Base-by-base conservation (phyloP, 2,888 invertebrate genomes). In the Acanthopleura granulata region DNA sequence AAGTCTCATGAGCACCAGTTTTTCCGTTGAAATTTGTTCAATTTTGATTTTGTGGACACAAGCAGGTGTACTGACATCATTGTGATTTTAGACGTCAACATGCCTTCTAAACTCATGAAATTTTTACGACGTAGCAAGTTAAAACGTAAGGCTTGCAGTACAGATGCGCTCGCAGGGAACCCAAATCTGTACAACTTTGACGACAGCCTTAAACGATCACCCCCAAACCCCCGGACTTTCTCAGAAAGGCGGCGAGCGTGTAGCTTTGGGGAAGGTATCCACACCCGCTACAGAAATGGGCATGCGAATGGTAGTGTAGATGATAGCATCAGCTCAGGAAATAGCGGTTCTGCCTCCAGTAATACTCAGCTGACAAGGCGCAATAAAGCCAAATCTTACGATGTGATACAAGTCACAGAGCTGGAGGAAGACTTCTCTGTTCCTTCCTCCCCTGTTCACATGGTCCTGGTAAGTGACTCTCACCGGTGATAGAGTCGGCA, bases 21-120 rank as follows among this genome's bases (percentile, higher is more conserved):
- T 40, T 40, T 40, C n/a, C n/a, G 40, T 3, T 40, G 3, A 9
- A 40, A 40, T 6, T 40, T 40, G 3, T 40, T 40, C 40, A 40
- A 9, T 40, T 40, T 40, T 40, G 40, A 40, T 40, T 40, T 40
- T 9, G 9, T 40, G 40, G 9, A 40, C 4, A 40, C 40, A 40
- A 6, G 40, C 40, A 40, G 40, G 40, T 40, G 9, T 40, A 40
- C 9, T 40, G 40, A 9, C 40, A 40, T 40, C 40, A 40, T 3
- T 40, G 40, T 40, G 40, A 40, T 6, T 9, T 40, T 40, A 57
- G 57, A 6, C 22, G 12, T 6, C 66, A 27, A 6, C 6, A 66
- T 66, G 66, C 66, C 66, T 16, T 66, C 66, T 16, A 66, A 66
- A 66, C 29, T 66, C 15, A 6, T 66, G 1, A 66, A 66, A 66